These are phyloP conservation scores for Egretta garzetta DNA, from an alignment of 2,113 vertebrate species.

Conservation along the genomic window DNA sequence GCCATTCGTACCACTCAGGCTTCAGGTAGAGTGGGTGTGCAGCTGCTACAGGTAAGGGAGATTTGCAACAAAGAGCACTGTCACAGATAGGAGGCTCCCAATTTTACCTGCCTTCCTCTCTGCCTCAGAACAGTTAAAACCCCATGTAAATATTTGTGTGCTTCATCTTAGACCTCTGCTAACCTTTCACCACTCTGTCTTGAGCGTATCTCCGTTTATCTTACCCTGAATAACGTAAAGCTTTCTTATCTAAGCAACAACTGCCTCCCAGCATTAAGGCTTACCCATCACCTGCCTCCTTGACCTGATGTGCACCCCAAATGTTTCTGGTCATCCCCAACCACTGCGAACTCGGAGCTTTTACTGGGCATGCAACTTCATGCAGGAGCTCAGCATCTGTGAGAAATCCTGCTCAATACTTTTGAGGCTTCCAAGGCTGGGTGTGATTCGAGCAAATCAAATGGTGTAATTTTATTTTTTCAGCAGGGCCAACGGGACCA, in stretches of 20 bases:
- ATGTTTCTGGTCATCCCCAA: not conserved
- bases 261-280: not conserved
- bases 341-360: not conserved
- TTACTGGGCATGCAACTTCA: not conserved
- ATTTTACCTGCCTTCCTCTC: not conserved
- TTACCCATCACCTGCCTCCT: not conserved
- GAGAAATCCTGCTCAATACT: not conserved
- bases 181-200: slow-evolving; percentile 8
- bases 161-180: slow-evolving; percentile 6
- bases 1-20: not conserved
- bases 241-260: slow-evolving; percentile 23
- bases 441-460: not conserved
- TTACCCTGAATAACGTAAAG: not conserved
- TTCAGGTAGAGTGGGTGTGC: not conserved
- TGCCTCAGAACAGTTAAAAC: not conserved
- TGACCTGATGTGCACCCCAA: not conserved
- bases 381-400: not conserved
- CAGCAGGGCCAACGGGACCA: not conserved
- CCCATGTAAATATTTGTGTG: slow-evolving; percentile 27
- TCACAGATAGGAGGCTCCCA: not conserved
- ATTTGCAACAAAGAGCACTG: not conserved
- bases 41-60: not conserved
- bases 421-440: not conserved
- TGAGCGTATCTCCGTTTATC: not conserved
- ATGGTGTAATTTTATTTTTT: not conserved